A percentile compares a stretch with the other conserved stretches of the same genome.
Evolutionary conservation across 2,113 vertebrate genomes (phyloP).

Genomic region (Pangasianodon hypophthalmus): DNA sequence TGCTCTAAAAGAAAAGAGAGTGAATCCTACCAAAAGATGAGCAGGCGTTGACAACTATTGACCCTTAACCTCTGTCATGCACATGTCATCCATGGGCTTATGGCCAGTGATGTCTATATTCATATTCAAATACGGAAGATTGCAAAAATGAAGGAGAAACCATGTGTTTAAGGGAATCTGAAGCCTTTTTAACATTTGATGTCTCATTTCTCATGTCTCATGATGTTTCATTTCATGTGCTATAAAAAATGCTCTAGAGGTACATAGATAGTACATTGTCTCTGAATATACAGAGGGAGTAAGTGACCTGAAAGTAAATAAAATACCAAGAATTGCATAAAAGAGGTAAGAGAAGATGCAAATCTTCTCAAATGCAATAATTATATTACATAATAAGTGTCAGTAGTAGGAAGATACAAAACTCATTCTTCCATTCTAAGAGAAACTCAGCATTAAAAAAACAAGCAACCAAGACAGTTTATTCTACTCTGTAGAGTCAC

Average conservation of each 20-base stretch:
- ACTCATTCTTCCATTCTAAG: conserved; percentile 27
- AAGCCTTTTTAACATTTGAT: neutral
- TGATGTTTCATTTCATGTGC: neutral
- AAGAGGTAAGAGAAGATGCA: conserved; percentile 32
- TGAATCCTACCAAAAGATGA: conserved; percentile 40
- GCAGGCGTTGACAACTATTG: conserved; percentile 51
- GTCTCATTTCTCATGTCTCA: neutral
- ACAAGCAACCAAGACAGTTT: neutral
- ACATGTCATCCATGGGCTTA: conserved; percentile 42
- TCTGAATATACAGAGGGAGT: conserved; percentile 35
- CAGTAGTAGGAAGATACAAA: neutral
- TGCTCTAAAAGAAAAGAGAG: conserved; percentile 39
- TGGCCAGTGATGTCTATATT: conserved; percentile 51
- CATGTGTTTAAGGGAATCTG: neutral
- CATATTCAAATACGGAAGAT: conserved; percentile 31
- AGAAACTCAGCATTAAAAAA: conserved; percentile 32
- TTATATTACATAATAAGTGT: conserved; percentile 29
- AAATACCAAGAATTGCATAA: conserved; percentile 32
- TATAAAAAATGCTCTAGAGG: neutral
- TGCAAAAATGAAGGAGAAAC: conserved; percentile 17
- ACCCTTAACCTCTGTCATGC: conserved; percentile 44
- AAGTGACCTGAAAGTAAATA: conserved; percentile 42
- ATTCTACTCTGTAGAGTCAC: neutral
- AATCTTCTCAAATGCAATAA: neutral
- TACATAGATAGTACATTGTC: conserved; percentile 9